These are phyloP conservation scores for Coelopa frigida DNA, from an alignment of 1,140 invertebrate species.

Conservation along the genomic window DNA sequence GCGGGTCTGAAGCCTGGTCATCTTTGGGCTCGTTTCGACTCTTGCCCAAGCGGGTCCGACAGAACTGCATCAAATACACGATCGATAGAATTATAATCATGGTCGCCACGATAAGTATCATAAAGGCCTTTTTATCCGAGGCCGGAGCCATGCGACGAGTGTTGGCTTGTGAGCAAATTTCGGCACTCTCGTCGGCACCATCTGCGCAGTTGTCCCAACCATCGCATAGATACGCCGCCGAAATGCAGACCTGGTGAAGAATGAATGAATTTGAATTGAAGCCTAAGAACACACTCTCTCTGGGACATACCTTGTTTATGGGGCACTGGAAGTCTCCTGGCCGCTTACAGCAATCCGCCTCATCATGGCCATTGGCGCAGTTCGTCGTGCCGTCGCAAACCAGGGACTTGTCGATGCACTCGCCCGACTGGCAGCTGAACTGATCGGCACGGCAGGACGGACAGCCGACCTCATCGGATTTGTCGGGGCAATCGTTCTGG, in stretches of 20 bases:
- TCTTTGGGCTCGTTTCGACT: slow-evolving; percentile 46
- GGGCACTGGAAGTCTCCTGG: slow-evolving; percentile 59
- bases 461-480: slow-evolving; percentile 72
- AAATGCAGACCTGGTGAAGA: slow-evolving; percentile 49
- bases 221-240: slow-evolving; percentile 55
- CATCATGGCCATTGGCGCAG: slow-evolving; percentile 63
- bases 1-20: slow-evolving; percentile 54
- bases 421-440: slow-evolving; percentile 65
- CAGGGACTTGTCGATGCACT: slow-evolving; percentile 65
- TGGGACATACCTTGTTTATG: slow-evolving; percentile 42
- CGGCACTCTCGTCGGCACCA: slow-evolving; percentile 60
- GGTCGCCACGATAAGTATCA: slow-evolving; percentile 44
- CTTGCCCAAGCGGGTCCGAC: slow-evolving; percentile 48
- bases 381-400: slow-evolving; percentile 68
- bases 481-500: slow-evolving; percentile 65
- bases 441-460: slow-evolving; percentile 56
- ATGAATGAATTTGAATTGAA: slow-evolving; percentile 21
- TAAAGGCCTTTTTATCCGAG: slow-evolving; percentile 47
- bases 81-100: slow-evolving; percentile 47
- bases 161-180: slow-evolving; percentile 49
- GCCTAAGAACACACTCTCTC: neutral
- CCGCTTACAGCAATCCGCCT: slow-evolving; percentile 54
- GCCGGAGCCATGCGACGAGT: slow-evolving; percentile 35
- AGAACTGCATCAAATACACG: slow-evolving; percentile 46
- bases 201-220: slow-evolving; percentile 65